Base-by-base conservation (phyloP, 2,888 invertebrate species). In the Dicranocentrus wangi region DNA sequence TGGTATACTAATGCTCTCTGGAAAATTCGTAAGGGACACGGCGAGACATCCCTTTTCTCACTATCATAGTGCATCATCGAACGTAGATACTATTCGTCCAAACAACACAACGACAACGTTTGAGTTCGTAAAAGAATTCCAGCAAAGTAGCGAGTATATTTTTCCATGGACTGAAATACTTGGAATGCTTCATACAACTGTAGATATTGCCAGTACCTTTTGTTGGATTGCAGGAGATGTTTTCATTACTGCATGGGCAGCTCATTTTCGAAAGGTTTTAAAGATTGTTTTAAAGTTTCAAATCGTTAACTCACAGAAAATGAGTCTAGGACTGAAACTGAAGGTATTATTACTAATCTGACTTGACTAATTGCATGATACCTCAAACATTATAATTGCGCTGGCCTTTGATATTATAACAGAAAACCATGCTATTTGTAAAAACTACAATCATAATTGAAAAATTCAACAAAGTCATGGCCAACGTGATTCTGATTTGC, bases 241-340 rank as follows among this genome's bases (percentile, higher is more conserved):
- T 8, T 27, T 32, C n/a, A 58, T 58, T 7, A 39, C 58, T 0
- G 17, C 25, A n/a, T 71, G 60, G 60, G 60, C 43, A 7, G 2
- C 55, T 27, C 71, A 71, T 32, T 71, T 71, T 61, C n/a, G 60
- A 1, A 60, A 43, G 19, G n/a, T 71, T 15, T 43, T 71, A 21
- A 15, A 61, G 0, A 61, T 71, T 19, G 27, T 71, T 10, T 58
- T 70, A n/a, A 23, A n/a, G n/a, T n/a, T n/a, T n/a, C n/a, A n/a
- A n/a, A n/a, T n/a, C 23, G 42, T 13, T 47, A n/a, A 47, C 15
- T 17, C n/a, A 47, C 5, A 47, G 15, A 3, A 10, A n/a, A 3
- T 47, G 8, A 47, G 3, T 47, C 5, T 10, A n/a, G 2, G 17
- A 17, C 3, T 47, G 15, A 47, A 47, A 15, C 5, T 47, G 3